Percentiles rank a stretch among this genome's conserved stretches.
Conservation (phyloP, 2,888 invertebrate genomes). For the Timema podura region DNA sequence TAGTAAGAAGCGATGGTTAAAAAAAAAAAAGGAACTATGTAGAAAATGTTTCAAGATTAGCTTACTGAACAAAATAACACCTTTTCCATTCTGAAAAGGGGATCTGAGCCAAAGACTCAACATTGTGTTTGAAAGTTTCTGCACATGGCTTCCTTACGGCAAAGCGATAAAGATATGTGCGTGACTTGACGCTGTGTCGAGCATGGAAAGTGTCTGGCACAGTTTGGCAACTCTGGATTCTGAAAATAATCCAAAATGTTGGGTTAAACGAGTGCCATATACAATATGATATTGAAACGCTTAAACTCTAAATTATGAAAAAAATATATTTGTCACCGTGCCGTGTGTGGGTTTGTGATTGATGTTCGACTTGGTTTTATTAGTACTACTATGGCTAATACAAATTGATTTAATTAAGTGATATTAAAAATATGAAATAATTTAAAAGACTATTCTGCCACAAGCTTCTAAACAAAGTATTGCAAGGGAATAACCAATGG, state of each 20-base stretch:
- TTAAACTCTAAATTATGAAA: not conserved
- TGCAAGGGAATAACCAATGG: too few species aligned
- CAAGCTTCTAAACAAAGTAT: too few species aligned
- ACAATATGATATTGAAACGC: not conserved
- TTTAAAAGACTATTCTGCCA: too few species aligned
- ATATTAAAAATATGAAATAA: too few species aligned
- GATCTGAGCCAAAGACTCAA: slow-evolving; percentile 37
- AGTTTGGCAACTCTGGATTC: slow-evolving; percentile 44
- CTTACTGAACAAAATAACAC: slow-evolving; percentile 60
- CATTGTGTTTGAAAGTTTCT: slow-evolving; percentile 32
- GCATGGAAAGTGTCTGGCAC: slow-evolving; percentile 66
- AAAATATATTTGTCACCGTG: too few species aligned
- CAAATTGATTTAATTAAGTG: too few species aligned
- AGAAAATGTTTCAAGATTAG: slow-evolving; percentile 13
- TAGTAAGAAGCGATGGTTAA: not conserved
- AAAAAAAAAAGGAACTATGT: not conserved
- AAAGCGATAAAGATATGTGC: slow-evolving; percentile 75
- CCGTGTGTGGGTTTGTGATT: too few species aligned
- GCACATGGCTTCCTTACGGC: slow-evolving; percentile 51
- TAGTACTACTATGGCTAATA: too few species aligned
- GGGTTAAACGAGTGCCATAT: not conserved
- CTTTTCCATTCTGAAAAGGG: slow-evolving; percentile 68
- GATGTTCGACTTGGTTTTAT: too few species aligned
- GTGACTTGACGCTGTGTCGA: slow-evolving; percentile 57
- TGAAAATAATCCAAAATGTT: slow-evolving; percentile 29